These are phyloP conservation scores for Melanerpes aurifrons DNA, from an alignment of 2,113 vertebrate genomes.

Conservation along the genomic window DNA sequence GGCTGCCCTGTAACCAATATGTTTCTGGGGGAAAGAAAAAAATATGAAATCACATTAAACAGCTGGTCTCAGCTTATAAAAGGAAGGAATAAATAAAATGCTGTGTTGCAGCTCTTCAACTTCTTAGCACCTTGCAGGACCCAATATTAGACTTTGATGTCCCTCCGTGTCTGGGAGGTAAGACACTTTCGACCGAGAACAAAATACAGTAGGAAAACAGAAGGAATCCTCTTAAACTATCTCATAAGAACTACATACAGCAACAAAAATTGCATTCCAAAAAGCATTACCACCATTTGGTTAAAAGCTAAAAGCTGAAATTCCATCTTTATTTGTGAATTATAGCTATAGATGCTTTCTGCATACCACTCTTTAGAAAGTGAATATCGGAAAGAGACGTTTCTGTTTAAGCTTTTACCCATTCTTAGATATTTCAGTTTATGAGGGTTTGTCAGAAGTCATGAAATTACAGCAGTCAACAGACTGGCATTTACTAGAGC, in stretches of 20 bases:
- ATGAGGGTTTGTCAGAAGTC: not conserved
- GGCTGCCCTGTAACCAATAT: not conserved
- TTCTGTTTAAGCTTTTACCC: not conserved
- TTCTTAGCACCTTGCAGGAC: not conserved
- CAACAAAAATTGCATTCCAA: not conserved
- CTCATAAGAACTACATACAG: not conserved
- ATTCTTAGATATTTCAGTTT: not conserved
- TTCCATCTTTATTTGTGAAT: not conserved
- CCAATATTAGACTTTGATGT: not conserved
- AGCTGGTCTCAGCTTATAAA: not conserved
- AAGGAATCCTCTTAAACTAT: not conserved
- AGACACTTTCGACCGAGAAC: not conserved
- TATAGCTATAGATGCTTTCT: not conserved
- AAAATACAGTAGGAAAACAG: not conserved
- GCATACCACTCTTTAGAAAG: not conserved
- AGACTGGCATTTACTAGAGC: not conserved
- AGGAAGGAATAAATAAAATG: not conserved
- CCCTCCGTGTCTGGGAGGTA: not conserved
- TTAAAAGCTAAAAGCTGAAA: not conserved
- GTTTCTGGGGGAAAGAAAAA: not conserved
- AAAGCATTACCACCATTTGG: not conserved
- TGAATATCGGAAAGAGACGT: not conserved
- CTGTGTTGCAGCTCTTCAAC: not conserved
- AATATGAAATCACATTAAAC: not conserved
- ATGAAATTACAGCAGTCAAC: not conserved